phyloP scores from a whole-genome alignment of 2,888 invertebrate genomes.

The Brachyopa scutellaris region DNA sequence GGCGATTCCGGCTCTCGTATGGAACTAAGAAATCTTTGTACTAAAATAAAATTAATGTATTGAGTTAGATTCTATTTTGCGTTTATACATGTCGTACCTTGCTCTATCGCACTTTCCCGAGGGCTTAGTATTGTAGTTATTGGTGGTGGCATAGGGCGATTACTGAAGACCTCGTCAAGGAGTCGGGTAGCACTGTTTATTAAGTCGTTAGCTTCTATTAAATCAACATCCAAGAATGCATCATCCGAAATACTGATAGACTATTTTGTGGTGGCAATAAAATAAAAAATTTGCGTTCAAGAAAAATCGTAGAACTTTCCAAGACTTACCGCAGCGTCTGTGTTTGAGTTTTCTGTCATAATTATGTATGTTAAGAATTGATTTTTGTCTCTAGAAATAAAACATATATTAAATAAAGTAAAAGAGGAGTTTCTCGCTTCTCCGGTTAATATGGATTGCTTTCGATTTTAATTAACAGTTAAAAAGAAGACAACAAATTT shows the following conservation, averaged over 20 bases:
- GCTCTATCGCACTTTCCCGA: slow-evolving; percentile 49
- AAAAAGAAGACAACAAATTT: background rate
- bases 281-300: too few species aligned
- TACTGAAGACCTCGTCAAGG: slow-evolving; percentile 52
- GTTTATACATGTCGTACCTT: slow-evolving; percentile 29
- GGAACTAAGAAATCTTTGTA: slow-evolving; percentile 51
- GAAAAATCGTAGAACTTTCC: too few species aligned
- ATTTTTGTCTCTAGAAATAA: slow-evolving; percentile 3
- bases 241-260: slow-evolving; percentile 21
- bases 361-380: background rate
- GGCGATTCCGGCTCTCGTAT: slow-evolving; percentile 34
- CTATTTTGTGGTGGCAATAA: background rate
- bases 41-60: slow-evolving; percentile 9
- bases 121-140: background rate
- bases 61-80: background rate
- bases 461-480: slow-evolving; percentile 29
- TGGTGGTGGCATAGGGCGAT: slow-evolving; percentile 4
- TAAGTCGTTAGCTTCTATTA: slow-evolving; percentile 53
- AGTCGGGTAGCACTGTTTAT: slow-evolving; percentile 50
- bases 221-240: slow-evolving; percentile 47
- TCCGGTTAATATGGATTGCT: too few species aligned
- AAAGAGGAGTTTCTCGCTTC: too few species aligned
- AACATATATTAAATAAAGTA: too few species aligned
- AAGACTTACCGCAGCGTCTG: background rate
- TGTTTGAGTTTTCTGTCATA: slow-evolving; percentile 25